These are phyloP conservation scores for Scartelaos histophorus DNA, from an alignment of 2,113 vertebrate genomes.

Conservation along the genomic window DNA sequence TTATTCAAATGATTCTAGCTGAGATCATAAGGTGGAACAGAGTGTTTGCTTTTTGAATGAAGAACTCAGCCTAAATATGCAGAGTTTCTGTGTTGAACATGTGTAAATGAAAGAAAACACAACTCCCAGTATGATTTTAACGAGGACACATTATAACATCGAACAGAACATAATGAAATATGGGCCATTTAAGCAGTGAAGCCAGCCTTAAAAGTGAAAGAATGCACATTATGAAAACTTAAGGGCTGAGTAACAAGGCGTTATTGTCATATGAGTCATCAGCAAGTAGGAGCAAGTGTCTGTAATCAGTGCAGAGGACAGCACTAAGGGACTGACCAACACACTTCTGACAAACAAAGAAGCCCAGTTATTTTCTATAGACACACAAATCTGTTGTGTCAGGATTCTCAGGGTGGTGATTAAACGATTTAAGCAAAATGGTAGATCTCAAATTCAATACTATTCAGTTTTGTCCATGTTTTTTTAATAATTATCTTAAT, in stretches of 20 bases:
- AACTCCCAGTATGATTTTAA: no score
- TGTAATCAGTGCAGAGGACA: slow-evolving; percentile 1
- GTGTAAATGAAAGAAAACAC: no score
- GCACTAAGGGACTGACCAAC: background rate
- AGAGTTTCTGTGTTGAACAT: no score
- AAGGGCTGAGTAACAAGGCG: background rate
- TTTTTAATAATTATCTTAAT: no score
- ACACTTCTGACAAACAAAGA: background rate
- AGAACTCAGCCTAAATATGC: no score
- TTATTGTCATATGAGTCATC: slow-evolving; percentile 8
- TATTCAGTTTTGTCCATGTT: no score
- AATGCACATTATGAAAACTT: background rate
- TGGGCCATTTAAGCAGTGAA: background rate
- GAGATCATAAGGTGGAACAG: no score
- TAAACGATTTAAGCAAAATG: background rate
- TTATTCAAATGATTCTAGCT: no score
- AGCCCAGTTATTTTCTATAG: background rate
- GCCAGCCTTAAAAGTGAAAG: background rate
- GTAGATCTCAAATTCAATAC: no score
- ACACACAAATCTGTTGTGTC: background rate
- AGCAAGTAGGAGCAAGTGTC: slow-evolving; percentile 2
- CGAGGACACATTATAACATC: no score
- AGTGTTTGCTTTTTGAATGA: no score
- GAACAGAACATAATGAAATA: no score
- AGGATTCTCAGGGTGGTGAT: background rate